Conservation (phyloP, 2,113 vertebrate genomes). For the Rhizomys pruinosus region DNA sequence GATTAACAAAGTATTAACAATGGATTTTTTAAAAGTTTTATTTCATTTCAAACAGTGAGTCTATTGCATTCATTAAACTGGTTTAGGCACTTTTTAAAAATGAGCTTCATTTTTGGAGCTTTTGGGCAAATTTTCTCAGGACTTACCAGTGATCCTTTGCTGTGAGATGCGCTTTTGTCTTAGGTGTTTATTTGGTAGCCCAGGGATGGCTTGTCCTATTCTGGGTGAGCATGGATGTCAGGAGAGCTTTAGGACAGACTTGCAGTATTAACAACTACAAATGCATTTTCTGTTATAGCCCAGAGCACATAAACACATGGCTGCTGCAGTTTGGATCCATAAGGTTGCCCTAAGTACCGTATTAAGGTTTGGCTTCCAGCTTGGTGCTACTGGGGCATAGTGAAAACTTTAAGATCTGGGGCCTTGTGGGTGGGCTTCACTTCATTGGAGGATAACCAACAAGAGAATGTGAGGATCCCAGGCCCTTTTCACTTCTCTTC, state of each 20-base stretch:
- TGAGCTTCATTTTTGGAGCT: slow-evolving; percentile 18
- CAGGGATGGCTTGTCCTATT: neutral
- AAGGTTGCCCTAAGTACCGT: neutral
- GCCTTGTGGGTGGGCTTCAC: neutral
- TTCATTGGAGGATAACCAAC: neutral
- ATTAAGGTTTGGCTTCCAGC: neutral
- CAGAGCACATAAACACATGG: neutral
- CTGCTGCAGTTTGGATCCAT: neutral
- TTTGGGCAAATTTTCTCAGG: neutral
- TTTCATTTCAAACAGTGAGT: neutral
- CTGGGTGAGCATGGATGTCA: neutral
- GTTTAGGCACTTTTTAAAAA: neutral
- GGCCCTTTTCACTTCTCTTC: neutral
- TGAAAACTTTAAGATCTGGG: neutral
- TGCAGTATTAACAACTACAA: neutral
- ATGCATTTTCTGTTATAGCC: neutral
- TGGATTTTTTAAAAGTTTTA: neutral
- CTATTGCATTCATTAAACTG: neutral
- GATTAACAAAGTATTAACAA: slow-evolving; percentile 13
- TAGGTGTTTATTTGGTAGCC: neutral
- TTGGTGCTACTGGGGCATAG: too few relatives aligned
- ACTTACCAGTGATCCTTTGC: neutral
- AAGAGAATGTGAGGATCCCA: neutral
- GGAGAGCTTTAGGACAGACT: neutral
- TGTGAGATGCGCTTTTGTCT: neutral